Percentiles rank a stretch among this genome's conserved stretches.
phyloP scores from a whole-genome alignment of 2,797 vertebrate species.

The Podarcis lilfordi region DNA sequence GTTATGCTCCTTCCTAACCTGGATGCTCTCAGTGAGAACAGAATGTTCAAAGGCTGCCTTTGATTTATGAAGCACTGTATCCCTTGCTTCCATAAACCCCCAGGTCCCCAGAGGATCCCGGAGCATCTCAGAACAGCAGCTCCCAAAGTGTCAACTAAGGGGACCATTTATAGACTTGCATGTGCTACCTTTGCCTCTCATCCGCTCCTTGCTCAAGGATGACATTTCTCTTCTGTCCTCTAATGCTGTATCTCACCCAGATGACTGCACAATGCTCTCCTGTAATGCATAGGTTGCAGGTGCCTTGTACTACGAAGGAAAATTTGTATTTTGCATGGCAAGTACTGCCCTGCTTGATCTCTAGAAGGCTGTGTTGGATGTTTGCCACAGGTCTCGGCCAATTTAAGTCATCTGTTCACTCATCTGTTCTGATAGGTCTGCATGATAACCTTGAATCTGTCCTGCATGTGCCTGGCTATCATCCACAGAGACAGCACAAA shows the following conservation, averaged over 20 bases:
- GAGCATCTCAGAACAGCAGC: neutral
- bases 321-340: neutral
- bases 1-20: neutral
- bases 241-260: neutral
- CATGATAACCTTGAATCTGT: neutral
- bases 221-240: neutral
- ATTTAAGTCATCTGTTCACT: constrained; percentile 7
- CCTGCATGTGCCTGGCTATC: neutral
- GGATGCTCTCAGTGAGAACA: neutral
- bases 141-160: neutral
- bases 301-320: neutral
- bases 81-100: neutral
- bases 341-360: neutral
- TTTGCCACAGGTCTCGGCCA: neutral
- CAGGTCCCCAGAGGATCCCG: neutral
- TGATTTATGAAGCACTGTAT: neutral
- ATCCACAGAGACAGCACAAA: neutral
- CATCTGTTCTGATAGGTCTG: constrained; percentile 1
- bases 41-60: neutral
- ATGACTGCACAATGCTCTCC: neutral
- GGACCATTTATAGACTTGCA: neutral
- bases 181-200: neutral
- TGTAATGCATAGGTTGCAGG: neutral
- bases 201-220: neutral
- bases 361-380: neutral